A percentile compares a stretch with the other conserved stretches of the same genome.
Conservation (phyloP, 2,797 vertebrate species). For the Megalops cyprinoides region DNA sequence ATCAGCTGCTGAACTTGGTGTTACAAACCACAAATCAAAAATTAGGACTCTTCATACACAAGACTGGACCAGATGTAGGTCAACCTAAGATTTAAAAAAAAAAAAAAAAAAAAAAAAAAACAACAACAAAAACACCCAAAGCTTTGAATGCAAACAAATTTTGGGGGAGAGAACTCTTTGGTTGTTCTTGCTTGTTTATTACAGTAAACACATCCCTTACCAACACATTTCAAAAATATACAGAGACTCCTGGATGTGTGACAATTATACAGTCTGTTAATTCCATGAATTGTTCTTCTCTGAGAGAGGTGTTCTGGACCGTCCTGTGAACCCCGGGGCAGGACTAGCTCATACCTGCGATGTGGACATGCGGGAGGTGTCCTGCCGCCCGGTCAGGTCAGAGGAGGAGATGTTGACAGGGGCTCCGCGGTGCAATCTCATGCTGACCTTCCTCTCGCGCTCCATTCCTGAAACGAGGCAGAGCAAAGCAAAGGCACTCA, state of each 20-base stretch:
- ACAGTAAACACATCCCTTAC: too few relatives aligned
- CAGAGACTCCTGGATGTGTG: too few relatives aligned
- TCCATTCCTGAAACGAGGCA: constrained; percentile 84
- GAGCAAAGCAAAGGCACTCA: background rate
- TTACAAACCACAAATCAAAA: background rate
- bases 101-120: too few relatives aligned
- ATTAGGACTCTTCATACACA: too few relatives aligned
- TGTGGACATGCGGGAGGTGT: constrained; percentile 95
- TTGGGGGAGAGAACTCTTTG: background rate
- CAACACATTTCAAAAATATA: too few relatives aligned
- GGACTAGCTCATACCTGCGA: constrained; percentile 82
- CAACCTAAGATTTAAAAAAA: too few relatives aligned
- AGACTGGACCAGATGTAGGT: too few relatives aligned
- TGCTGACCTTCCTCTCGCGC: constrained; percentile 93
- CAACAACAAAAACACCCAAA: too few relatives aligned
- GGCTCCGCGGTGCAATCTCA: constrained; percentile 91
- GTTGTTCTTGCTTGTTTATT: background rate
- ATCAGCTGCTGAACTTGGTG: background rate
- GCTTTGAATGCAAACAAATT: background rate
- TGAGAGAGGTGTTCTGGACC: too few relatives aligned
- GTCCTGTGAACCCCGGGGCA: too few relatives aligned
- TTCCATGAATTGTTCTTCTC: too few relatives aligned
- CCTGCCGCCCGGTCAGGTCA: constrained; percentile 91
- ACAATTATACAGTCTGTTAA: too few relatives aligned
- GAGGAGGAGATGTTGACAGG: constrained; percentile 92